A percentile compares a stretch with the other conserved stretches of the same genome.
Conservation (phyloP, 2,797 vertebrate genomes). For the Eutrigla gurnardus region DNA sequence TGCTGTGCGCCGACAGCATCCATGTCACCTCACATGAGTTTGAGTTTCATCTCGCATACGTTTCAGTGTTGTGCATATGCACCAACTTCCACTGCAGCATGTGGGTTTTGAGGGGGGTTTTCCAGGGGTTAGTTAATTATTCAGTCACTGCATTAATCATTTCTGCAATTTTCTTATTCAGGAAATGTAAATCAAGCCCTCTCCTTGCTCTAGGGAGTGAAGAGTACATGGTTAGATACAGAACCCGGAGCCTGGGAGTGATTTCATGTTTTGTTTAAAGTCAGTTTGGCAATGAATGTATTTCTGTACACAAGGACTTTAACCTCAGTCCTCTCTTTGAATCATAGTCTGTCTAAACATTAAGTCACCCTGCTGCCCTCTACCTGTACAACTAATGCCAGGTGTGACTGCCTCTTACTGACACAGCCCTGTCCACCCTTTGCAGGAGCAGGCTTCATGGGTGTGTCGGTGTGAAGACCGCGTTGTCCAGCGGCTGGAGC, state of each 20-base stretch:
- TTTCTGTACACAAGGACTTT: not conserved
- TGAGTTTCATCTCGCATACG: not conserved
- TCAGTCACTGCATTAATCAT: not conserved
- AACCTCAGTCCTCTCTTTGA: not conserved
- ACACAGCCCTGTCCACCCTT: not conserved
- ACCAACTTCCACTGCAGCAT: not conserved
- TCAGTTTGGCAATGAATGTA: not conserved
- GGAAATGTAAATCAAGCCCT: conserved; percentile 19
- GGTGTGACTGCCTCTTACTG: not conserved
- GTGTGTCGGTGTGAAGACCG: conserved; percentile 95
- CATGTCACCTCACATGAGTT: not conserved
- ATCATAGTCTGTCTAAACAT: not conserved
- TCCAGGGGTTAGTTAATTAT: not conserved
- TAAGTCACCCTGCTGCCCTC: not conserved
- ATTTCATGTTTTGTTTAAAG: not conserved
- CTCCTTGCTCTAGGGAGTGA: not conserved
- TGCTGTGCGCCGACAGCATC: not conserved
- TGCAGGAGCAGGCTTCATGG: conserved; percentile 96
- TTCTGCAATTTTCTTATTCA: conserved; percentile 1
- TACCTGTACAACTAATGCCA: not conserved
- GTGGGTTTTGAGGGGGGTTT: conserved; percentile 24
- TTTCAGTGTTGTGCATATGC: not conserved
- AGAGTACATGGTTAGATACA: not conserved
- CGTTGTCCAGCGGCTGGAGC: conserved; percentile 93
- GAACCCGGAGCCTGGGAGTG: not conserved